Conservation (phyloP, 2,113 vertebrate species). For the Campylomormyrus tamandua region DNA sequence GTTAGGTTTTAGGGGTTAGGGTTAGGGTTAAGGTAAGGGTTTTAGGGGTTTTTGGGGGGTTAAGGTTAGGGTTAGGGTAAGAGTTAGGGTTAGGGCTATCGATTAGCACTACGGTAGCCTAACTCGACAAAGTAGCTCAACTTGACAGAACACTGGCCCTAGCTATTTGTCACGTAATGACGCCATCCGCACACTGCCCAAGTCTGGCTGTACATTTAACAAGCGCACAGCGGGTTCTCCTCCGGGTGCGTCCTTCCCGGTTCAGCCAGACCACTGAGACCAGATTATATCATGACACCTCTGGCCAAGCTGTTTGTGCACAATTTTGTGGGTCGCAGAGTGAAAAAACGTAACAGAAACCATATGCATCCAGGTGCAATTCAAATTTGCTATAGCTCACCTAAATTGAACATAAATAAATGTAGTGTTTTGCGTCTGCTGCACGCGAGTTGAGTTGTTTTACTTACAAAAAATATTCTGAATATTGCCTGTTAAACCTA, state of each 20-base stretch:
- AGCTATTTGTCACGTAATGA: not conserved
- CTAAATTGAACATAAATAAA: not conserved
- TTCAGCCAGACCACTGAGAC: not conserved
- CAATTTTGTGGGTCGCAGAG: not conserved
- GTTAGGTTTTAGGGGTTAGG: too few species aligned
- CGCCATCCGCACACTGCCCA: not conserved
- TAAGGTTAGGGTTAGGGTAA: too few species aligned
- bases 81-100: too few species aligned
- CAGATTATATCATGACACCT: not conserved
- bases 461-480: not conserved
- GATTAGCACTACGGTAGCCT: too few species aligned
- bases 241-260: not conserved
- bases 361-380: not conserved
- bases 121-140: too few species aligned
- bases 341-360: not conserved
- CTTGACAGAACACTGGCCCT: too few species aligned
- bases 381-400: not conserved
- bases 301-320: not conserved
- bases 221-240: not conserved
- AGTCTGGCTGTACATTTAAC: not conserved
- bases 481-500: not conserved
- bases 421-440: not conserved
- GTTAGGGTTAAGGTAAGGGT: too few species aligned
- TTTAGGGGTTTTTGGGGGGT: too few species aligned
- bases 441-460: not conserved